Evolutionary conservation across 1,140 invertebrate species (phyloP), one percentile per base, ranked within the genome.

Genomic region (Akabosia matsudoensis): DNA sequence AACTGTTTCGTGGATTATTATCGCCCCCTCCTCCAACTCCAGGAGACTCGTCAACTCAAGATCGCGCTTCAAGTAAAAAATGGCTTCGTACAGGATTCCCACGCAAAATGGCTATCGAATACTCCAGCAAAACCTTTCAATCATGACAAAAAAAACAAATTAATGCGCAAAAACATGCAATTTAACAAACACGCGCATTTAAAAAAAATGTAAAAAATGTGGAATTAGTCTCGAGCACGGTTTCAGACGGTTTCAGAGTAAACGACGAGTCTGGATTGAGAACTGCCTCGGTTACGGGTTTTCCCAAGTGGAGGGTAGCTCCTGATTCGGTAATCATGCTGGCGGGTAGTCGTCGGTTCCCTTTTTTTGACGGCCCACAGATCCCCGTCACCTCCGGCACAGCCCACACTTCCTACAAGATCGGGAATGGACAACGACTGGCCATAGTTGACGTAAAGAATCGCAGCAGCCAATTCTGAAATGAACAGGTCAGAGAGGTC

Each of bases 311-410:
- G 10, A 81, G 33, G 28, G 71, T 76, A 13, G 77, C 75, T 31
- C 67, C 72, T 0, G 87, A 85, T 45, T 82, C 80, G 74, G 85
- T 79, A 4, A 88, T 51, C 1, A 89, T 82, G 34, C 83, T 83
- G 79, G 85, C 82, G 1, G 85, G 83, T 77, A 91, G 85, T 79
- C 84, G 74, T 82, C 88, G 88, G 79, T 92, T 91, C 74, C 91
- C 91, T 70, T 87, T 88, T n/a, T 80, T 88, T 84, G 16, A 91
- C 86, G 18, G 88, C 84, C 89, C 89, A 91, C 22, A 91, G 82
- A 4, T 85, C 83, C 34, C 82, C 81, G 70, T 84, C 85, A 1
- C 86, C 85, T 28, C 88, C 90, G 77, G 89, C 88, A 74, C 90
- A 75, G 13, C 88, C 87, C 1, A 91, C 88, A 64, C 74, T 82